A percentile compares a stretch with the other conserved stretches of the same genome.
Conservation (phyloP, 1,140 invertebrate genomes). For the Drosophila parabipectinata region DNA sequence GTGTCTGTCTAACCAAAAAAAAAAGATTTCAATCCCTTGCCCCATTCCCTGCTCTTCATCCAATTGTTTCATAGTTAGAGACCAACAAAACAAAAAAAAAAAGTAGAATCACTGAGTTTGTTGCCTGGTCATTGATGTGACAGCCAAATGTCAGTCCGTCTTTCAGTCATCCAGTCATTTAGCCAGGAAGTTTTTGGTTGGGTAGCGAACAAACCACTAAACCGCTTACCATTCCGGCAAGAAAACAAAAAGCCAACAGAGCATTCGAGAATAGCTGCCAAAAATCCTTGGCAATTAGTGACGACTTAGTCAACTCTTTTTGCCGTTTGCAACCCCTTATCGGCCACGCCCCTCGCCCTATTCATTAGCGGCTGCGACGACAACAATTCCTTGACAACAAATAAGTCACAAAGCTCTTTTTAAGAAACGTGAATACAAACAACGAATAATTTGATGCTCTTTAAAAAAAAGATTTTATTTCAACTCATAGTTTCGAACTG, state of each 20-base stretch:
- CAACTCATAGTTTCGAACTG: too few species aligned
- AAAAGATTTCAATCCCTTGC: background rate
- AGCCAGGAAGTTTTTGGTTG: conserved; percentile 1
- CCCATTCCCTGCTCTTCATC: background rate
- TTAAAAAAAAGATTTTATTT: background rate
- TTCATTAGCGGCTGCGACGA: conserved; percentile 47
- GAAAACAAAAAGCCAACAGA: background rate
- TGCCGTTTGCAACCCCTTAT: conserved; percentile 29
- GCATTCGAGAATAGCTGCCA: conserved; percentile 29
- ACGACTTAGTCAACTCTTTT: conserved; percentile 57
- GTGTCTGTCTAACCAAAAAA: conserved; percentile 43
- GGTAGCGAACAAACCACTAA: conserved; percentile 27
- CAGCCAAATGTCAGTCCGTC: conserved; percentile 55
- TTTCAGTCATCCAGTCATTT: conserved; percentile 1
- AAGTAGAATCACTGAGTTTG: background rate
- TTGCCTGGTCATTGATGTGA: conserved; percentile 72
- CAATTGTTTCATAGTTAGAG: conserved; percentile 10
- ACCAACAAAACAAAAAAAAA: conserved; percentile 42
- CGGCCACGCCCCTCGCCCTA: conserved; percentile 11
- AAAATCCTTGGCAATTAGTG: conserved; percentile 61
- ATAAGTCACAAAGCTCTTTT: background rate
- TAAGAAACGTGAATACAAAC: background rate
- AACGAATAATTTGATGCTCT: background rate
- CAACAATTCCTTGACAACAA: conserved; percentile 35
- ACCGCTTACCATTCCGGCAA: conserved; percentile 49